Percentiles rank a stretch among this genome's conserved stretches.
These are phyloP conservation scores for Crax fasciolata DNA, from an alignment of 2,797 vertebrate species.

Conservation along the genomic window DNA sequence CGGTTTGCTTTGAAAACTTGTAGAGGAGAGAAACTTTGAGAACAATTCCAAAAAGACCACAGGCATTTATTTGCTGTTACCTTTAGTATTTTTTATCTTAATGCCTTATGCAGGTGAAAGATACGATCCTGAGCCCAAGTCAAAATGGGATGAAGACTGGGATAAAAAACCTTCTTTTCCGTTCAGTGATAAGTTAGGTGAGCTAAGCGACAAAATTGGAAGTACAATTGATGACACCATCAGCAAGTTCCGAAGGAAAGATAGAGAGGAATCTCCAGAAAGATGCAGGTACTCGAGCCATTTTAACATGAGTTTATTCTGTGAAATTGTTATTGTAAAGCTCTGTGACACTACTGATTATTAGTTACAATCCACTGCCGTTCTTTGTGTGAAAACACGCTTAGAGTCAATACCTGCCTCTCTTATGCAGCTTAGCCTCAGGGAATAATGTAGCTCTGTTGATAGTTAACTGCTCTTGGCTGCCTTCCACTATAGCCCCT, in stretches of 20 bases:
- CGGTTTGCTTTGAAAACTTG: conserved; percentile 59
- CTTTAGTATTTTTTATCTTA: conserved; percentile 59
- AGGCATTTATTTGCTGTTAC: neutral
- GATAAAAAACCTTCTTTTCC: conserved; percentile 95
- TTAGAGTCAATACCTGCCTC: neutral
- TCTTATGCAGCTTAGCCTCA: neutral
- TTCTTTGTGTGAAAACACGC: neutral
- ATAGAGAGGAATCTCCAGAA: conserved; percentile 96
- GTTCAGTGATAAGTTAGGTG: conserved; percentile 96
- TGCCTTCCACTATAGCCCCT: neutral
- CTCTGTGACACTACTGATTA: neutral
- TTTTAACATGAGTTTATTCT: neutral
- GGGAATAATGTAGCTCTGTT: neutral
- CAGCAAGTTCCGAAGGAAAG: conserved; percentile 95
- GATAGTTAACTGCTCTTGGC: conserved; percentile 3
- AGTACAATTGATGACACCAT: conserved; percentile 98
- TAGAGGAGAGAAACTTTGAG: neutral
- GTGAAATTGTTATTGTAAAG: neutral
- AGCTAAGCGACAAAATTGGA: conserved; percentile 98
- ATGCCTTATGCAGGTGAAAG: conserved; percentile 86
- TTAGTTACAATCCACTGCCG: neutral
- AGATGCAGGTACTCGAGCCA: conserved; percentile 89
- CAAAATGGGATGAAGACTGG: conserved; percentile 98
- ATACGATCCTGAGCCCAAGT: conserved; percentile 90
- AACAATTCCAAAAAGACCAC: conserved; percentile 35